Base-by-base conservation (phyloP, 2,888 invertebrate genomes). In the Drosophila mayaguana region DNA sequence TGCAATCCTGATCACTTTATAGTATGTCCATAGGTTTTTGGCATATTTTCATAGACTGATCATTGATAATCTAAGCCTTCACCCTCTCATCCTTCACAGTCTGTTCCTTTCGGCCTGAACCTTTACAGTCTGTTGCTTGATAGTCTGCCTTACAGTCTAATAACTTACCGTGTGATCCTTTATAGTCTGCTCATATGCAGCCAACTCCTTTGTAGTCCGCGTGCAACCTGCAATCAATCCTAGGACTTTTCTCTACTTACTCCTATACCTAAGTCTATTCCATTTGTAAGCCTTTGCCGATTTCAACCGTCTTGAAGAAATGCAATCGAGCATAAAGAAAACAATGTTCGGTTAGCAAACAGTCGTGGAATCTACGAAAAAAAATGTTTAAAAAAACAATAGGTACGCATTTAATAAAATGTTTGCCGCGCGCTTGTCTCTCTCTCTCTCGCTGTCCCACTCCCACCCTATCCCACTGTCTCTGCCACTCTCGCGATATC, bases 391-490 rank as follows among this genome's bases (percentile, higher is more conserved):
- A 57, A 64, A 20, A 28, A 16, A 14, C 16, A 38, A 68, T 54
- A 54, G 40, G 67, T 64, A 63, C 57, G 53, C 72, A 69, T 83
- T 80, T 84, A 83, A 80, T 87, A 75, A 73, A 80, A 75, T 68
- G 34, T 59, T 64, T 48, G 48, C 38, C 57, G 46, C 32, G 16
- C 34, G 22, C 20, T 38, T 53, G 2, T 1, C 34, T 8, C 45
- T 1, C 18, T 0, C 43, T 3, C 12, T n/a, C 28, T 28, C 8
- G 28, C 28, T 28, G 7, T 8, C 8, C 28, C 28, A 28, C 32
- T 32, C 11, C 16, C 16, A 16, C 36, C 36, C 36, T 16, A 36
- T 38, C 7, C 16, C 14, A 14, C 36, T 14, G 8, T 36, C 54
- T 50, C 51, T 54, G 28, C 20, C 46, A n/a, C 53, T 36, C 53